phyloP scores from a whole-genome alignment of 2,113 vertebrate genomes.

The Colistium nudipinnis region DNA sequence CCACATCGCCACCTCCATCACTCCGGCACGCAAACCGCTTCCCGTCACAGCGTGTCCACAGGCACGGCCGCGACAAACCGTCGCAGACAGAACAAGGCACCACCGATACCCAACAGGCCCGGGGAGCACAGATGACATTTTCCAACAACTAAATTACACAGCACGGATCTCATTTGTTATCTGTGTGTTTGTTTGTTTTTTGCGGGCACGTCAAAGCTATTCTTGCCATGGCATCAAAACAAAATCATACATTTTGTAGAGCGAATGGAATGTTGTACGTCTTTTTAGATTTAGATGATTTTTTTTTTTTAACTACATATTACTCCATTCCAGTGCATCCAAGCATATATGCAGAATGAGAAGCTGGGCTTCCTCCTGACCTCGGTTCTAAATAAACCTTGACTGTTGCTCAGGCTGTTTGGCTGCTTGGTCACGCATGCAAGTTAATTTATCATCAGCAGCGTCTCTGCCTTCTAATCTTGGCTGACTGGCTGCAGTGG shows the following conservation, averaged over 20 bases:
- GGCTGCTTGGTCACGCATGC: constrained; percentile 51
- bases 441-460: constrained; percentile 56
- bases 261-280: too few relatives aligned
- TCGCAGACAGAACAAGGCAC: constrained; percentile 56
- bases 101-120: constrained; percentile 36
- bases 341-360: constrained; percentile 19
- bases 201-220: background rate
- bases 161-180: constrained; percentile 35
- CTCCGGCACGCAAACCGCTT: constrained; percentile 66
- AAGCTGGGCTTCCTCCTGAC: constrained; percentile 26
- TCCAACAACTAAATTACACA: constrained; percentile 59
- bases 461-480: constrained; percentile 62
- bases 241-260: constrained; percentile 1
- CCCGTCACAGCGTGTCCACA: constrained; percentile 63
- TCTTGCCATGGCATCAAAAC: constrained; percentile 28
- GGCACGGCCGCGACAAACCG: constrained; percentile 58
- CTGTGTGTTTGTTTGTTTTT: constrained; percentile 6
- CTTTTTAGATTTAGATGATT: background rate
- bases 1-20: constrained; percentile 67
- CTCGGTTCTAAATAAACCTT: constrained; percentile 54
- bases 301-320: constrained; percentile 7
- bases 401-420: constrained; percentile 56
- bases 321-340: constrained; percentile 8
- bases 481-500: constrained; percentile 48
- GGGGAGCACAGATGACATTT: constrained; percentile 46